These are phyloP conservation scores for Gymnarchus niloticus DNA, from an alignment of 2,113 vertebrate species.

Conservation along the genomic window DNA sequence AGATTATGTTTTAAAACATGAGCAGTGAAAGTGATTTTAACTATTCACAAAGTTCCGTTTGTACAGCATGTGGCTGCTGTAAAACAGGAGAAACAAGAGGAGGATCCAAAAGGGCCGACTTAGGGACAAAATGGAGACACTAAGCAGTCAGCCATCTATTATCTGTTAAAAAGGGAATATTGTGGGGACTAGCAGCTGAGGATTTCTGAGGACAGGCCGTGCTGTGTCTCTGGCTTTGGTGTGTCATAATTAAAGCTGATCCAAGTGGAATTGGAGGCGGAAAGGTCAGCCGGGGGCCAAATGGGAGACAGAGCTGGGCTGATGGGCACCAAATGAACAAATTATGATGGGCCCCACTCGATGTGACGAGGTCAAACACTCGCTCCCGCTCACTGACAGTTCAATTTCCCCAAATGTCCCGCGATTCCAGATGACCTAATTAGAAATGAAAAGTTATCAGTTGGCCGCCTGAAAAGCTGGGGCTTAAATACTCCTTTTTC, in stretches of 20 bases:
- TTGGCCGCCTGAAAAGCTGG: conserved; percentile 69
- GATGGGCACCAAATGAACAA: conserved; percentile 96
- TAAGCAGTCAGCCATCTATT: conserved; percentile 61
- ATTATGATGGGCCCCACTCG: conserved; percentile 93
- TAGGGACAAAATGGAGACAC: conserved; percentile 42
- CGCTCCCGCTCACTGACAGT: conserved; percentile 91
- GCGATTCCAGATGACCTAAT: conserved; percentile 88
- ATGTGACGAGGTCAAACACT: conserved; percentile 91
- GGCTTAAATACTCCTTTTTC: conserved; percentile 70
- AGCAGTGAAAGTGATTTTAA: background rate
- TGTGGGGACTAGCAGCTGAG: conserved; percentile 85
- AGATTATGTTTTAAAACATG: background rate
- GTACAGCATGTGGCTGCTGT: background rate
- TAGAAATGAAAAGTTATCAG: conserved; percentile 95
- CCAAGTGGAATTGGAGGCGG: conserved; percentile 86
- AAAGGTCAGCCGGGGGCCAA: conserved; percentile 84
- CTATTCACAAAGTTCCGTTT: background rate
- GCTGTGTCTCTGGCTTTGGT: conserved; percentile 86
- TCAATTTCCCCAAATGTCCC: conserved; percentile 93
- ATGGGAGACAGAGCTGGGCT: conserved; percentile 87
- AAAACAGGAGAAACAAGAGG: background rate
- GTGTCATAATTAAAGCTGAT: conserved; percentile 95
- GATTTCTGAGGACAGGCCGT: conserved; percentile 81
- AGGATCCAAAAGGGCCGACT: too few species aligned
- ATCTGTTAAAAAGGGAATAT: conserved; percentile 82